Conservation (phyloP, 2,888 invertebrate species). For the Athalia circularis region DNA sequence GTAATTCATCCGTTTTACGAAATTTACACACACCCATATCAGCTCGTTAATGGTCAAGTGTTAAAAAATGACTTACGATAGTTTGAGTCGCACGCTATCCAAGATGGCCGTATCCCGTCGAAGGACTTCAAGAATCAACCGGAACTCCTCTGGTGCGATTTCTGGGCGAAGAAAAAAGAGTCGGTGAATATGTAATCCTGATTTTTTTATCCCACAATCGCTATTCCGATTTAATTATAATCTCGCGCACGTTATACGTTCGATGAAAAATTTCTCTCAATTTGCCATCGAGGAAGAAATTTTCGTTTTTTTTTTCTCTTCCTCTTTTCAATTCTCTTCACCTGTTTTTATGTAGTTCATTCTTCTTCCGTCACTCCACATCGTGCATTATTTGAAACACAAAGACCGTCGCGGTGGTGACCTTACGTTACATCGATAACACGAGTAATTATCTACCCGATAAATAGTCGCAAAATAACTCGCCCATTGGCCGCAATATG, state of each 20-base stretch:
- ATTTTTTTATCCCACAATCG: neutral
- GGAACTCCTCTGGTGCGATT: conserved; percentile 48
- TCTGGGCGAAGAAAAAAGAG: neutral
- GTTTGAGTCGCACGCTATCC: conserved; percentile 26
- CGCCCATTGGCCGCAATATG: neutral
- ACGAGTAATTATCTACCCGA: conserved; percentile 10
- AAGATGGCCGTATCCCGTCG: conserved; percentile 50
- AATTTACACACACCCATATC: no score
- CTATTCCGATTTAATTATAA: no score
- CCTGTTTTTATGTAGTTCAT: conserved; percentile 28
- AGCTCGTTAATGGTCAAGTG: no score
- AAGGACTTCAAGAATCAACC: conserved; percentile 52
- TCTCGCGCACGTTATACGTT: no score
- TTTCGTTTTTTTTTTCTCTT: neutral
- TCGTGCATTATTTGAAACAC: no score
- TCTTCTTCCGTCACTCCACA: conserved; percentile 3
- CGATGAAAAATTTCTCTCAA: neutral
- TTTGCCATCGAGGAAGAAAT: neutral
- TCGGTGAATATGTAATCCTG: neutral
- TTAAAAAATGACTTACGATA: conserved; percentile 24
- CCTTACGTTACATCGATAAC: conserved; percentile 18
- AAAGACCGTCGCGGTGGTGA: neutral
- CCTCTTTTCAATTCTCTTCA: neutral
- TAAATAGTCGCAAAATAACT: conserved; percentile 25
- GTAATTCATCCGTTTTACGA: no score